Base-by-base conservation (phyloP, 2,888 invertebrate species). In the Gasteruption jaculator region DNA sequence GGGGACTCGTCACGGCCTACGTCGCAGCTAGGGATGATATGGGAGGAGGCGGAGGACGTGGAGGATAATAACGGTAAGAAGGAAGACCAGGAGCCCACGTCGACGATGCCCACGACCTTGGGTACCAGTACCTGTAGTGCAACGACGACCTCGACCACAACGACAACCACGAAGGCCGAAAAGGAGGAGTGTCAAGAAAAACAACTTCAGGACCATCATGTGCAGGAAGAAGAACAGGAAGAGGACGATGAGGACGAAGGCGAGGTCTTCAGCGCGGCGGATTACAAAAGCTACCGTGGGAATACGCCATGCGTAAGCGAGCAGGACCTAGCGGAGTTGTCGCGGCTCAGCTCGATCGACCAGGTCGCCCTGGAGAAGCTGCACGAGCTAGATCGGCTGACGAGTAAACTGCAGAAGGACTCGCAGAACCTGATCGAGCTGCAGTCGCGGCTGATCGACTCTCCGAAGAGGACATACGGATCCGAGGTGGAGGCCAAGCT, bases 21-120 rank as follows among this genome's bases (percentile, higher is more conserved):
- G 47, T 85, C 85, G 35, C 86, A 89, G 55, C 73, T 90, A 52
- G 87, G 84, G 48, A 87, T 90, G 85, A 90, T 90, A 55, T 88
- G 89, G 83, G 89, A 89, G 68, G 86, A 86, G 56, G 82, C 85
- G 8, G 87, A 88, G 69, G 88, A 89, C 55, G 71, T 73, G 18
- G 84, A 84, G 48, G 79, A 79, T 29, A 69, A 70, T 12, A 74
- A 73, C 40, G 75, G 74, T 0, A 73, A 73, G 26, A 68, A 68
- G 37, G 65, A 67, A 8, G 14, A 26, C 3, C 58, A 60, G 2
- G 24, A n/a, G n/a, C n/a, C n/a, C n/a, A n/a, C n/a, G n/a, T n/a
- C n/a, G n/a, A n/a, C n/a, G n/a, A n/a, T n/a, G n/a, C n/a, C n/a
- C n/a, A n/a, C n/a, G n/a, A n/a, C n/a, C n/a, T n/a, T n/a, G n/a